These are phyloP conservation scores for Drosophila nr. fundita DNA, from an alignment of 2,888 invertebrate species.

Conservation along the genomic window DNA sequence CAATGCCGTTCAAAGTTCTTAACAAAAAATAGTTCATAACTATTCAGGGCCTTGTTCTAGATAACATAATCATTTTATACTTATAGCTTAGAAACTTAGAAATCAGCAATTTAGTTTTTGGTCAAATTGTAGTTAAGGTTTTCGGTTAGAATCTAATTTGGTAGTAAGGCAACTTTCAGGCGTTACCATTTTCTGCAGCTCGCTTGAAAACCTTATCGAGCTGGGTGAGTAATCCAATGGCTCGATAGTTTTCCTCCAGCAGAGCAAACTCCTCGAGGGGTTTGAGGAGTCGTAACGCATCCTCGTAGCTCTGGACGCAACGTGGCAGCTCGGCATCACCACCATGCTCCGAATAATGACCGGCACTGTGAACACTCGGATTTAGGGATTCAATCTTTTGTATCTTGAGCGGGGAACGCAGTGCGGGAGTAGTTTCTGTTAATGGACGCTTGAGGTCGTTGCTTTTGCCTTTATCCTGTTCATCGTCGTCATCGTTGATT, in stretches of 20 bases:
- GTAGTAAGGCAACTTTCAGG: neutral
- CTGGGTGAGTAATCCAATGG: constrained; percentile 82
- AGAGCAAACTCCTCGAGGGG: constrained; percentile 83
- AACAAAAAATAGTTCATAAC: neutral
- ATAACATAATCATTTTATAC: neutral
- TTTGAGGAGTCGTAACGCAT: constrained; percentile 79
- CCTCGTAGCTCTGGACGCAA: constrained; percentile 69
- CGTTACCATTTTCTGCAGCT: constrained; percentile 14
- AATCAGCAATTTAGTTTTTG: constrained; percentile 35
- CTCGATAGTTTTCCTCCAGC: constrained; percentile 82
- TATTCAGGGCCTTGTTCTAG: too few species aligned
- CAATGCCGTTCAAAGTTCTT: neutral
- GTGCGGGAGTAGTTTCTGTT: neutral
- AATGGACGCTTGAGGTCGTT: constrained; percentile 27
- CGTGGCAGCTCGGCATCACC: constrained; percentile 62
- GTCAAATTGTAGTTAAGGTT: constrained; percentile 25
- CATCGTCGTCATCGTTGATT: constrained; percentile 61
- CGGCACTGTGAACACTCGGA: constrained; percentile 39
- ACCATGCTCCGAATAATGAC: constrained; percentile 56
- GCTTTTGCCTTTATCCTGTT: constrained; percentile 14
- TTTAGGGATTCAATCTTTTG: constrained; percentile 67
- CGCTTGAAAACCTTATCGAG: constrained; percentile 80
- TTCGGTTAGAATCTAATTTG: neutral
- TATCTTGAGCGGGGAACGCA: constrained; percentile 63
- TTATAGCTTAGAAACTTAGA: constrained; percentile 1